A percentile compares a stretch with the other conserved stretches of the same genome.
Conservation (phyloP, 2,888 invertebrate species). For the Scaeva pyrastri region DNA sequence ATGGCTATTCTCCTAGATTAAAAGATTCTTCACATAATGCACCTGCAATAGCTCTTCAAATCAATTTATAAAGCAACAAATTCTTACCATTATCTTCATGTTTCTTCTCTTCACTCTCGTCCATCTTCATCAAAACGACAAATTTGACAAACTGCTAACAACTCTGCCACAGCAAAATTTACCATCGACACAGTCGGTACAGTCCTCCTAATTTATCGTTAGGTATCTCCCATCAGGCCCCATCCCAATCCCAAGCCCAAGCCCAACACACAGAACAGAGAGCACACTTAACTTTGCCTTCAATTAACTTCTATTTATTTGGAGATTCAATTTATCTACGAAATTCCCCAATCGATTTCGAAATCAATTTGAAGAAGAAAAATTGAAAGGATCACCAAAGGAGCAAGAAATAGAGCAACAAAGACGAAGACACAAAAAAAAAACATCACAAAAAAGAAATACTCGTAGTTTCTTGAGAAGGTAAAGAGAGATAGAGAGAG, state of each 20-base stretch:
- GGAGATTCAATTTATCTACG: slow-evolving; percentile 63
- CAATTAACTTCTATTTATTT: slow-evolving; percentile 72
- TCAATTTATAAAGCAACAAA: too few species aligned
- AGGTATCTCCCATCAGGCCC: slow-evolving; percentile 14
- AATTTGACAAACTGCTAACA: slow-evolving; percentile 64
- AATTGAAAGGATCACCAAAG: slow-evolving; percentile 68
- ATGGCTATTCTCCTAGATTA: too few species aligned
- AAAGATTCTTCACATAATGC: too few species aligned
- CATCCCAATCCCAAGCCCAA: too few species aligned
- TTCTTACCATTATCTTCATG: neutral
- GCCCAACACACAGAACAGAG: neutral
- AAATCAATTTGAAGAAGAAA: slow-evolving; percentile 71
- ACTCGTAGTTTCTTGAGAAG: slow-evolving; percentile 16
- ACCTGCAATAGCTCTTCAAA: too few species aligned
- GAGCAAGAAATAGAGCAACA: slow-evolving; percentile 25
- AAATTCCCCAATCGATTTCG: slow-evolving; percentile 68
- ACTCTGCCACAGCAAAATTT: slow-evolving; percentile 40
- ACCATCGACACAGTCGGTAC: too few species aligned
- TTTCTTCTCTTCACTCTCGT: slow-evolving; percentile 17
- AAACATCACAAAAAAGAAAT: slow-evolving; percentile 21
- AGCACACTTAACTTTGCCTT: slow-evolving; percentile 54
- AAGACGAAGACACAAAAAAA: neutral
- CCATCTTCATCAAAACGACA: slow-evolving; percentile 46
- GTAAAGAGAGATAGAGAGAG: neutral
- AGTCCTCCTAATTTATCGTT: slow-evolving; percentile 43